Base-by-base conservation (phyloP, 2,113 vertebrate genomes). In the Xiphorhynchus elegans region DNA sequence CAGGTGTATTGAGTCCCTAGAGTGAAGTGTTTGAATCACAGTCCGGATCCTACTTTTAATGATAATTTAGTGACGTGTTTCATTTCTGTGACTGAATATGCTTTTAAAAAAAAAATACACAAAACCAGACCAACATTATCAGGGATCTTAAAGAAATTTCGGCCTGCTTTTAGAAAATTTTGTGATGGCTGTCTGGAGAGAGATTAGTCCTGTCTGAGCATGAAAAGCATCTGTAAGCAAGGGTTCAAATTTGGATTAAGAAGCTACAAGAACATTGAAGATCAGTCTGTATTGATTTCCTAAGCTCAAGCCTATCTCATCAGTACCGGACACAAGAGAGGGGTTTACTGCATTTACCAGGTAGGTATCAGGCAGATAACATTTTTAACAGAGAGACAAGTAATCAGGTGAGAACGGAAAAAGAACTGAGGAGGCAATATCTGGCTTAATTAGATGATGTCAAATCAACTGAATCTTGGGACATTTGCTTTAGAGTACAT, bases 391-490 rank as follows among this genome's bases (percentile, higher is more conserved):
- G 40, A 92, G 46, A 53, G 33, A 29, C 21, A 86, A 82, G n/a
- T 33, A 69, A 86, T 50, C 21, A 77, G 40, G 6, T 86, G 33
- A 95, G 68, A 83, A 83, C 18, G 74, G 40, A 79, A 50, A 62
- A 85, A 90, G 47, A 78, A 49, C 26, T 19, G 15, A 85, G 25
- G 19, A 77, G n/a, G 29, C n/a, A 93, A 9, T 67, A 90, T 47
- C 29, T 92, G 50, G 17, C 12, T 77, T 88, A 94, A 86, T 92
- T 67, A 94, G 50, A 46, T 67, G 55, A 40, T 91, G 90, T 60
- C 68, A 84, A 74, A 93, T 63, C 3, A 13, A 80, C n/a, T 50
- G 50, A 66, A 69, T 70, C 59, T 84, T 2, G 0, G 50, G 42
- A 74, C 88, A 80, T 80, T 42, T 88, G 42, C 63, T 55, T 88